Evolutionary conservation across 2,888 invertebrate species (phyloP).

Genomic region (Calephelis perditalis): DNA sequence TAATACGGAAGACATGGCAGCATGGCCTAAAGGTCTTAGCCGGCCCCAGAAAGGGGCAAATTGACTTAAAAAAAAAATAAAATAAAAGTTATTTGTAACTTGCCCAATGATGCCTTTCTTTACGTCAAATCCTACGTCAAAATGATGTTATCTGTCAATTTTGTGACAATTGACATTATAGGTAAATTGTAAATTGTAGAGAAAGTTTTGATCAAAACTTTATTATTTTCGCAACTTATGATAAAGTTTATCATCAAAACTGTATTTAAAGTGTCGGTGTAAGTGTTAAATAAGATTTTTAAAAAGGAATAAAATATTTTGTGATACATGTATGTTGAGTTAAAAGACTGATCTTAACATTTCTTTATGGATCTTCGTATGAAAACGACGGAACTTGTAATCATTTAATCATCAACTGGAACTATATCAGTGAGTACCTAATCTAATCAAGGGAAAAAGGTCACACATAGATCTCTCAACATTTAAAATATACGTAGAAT

Average conservation of each 20-base stretch:
- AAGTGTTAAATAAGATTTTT: not conserved
- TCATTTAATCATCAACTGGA: not conserved
- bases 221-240: slow-evolving; percentile 1
- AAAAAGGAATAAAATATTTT: not conserved
- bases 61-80: no score
- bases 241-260: not conserved
- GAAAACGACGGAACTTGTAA: not conserved
- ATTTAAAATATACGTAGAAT: no score
- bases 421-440: not conserved
- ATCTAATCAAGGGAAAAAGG: no score
- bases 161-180: not conserved
- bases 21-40: no score
- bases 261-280: not conserved
- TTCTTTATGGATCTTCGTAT: not conserved
- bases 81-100: no score
- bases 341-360: not conserved
- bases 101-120: no score
- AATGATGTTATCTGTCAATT: no score
- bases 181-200: slow-evolving; percentile 6
- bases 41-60: no score
- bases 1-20: no score
- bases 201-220: slow-evolving; percentile 20
- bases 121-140: no score
- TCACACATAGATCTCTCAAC: no score
- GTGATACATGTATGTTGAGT: not conserved